phyloP scores from a whole-genome alignment of 2,888 invertebrate species.

The Eupithecia vulgata region DNA sequence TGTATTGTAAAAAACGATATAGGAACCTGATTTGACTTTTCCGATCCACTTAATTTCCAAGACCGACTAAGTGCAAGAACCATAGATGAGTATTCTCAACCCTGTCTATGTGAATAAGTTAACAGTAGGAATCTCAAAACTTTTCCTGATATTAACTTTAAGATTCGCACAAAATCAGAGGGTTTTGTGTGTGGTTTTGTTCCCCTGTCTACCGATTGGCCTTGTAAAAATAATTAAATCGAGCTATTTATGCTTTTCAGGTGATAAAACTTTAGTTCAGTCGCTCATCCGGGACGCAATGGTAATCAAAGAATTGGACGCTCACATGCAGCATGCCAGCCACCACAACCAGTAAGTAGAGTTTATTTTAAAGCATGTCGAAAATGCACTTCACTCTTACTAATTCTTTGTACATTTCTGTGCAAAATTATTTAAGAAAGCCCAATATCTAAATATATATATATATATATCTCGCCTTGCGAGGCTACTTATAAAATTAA shows the following conservation, averaged over 20 bases:
- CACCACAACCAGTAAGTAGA: constrained; percentile 91
- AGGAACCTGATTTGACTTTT: no score
- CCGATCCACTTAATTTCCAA: no score
- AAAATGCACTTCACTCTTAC: constrained; percentile 38
- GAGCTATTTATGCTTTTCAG: constrained; percentile 76
- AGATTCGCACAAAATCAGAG: no score
- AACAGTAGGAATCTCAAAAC: no score
- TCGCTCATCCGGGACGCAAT: constrained; percentile 95
- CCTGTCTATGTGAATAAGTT: no score
- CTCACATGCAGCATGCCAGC: constrained; percentile 86
- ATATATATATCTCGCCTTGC: neutral
- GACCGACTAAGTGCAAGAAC: no score
- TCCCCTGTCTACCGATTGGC: no score
- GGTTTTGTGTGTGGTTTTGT: no score
- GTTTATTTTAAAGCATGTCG: constrained; percentile 59
- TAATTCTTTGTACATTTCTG: neutral
- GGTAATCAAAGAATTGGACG: constrained; percentile 93
- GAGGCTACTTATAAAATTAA: neutral
- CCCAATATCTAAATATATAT: neutral
- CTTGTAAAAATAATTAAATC: neutral
- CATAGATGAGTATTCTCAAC: no score
- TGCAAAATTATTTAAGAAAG: neutral
- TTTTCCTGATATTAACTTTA: no score
- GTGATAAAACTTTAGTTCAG: constrained; percentile 95
- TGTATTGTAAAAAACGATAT: no score